Conservation (phyloP, 2,797 vertebrate species). For the Peromyscus attwateri region DNA sequence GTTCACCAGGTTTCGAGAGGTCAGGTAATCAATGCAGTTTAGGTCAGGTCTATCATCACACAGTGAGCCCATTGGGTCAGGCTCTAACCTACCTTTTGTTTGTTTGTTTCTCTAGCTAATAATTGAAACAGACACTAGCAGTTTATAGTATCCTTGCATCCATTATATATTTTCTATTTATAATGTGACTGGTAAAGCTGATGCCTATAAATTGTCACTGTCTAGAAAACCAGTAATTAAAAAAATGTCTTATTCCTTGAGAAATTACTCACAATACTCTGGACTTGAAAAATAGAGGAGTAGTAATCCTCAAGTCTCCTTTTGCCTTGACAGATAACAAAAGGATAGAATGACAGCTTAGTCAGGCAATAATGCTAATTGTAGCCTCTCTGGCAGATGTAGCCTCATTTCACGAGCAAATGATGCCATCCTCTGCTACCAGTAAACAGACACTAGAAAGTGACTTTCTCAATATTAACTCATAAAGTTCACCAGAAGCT, state of each 20-base stretch:
- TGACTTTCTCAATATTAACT: neutral
- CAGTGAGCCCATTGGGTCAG: neutral
- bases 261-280: neutral
- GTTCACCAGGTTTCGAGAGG: neutral
- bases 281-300: neutral
- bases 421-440: neutral
- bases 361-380: neutral
- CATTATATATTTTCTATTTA: neutral
- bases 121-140: neutral
- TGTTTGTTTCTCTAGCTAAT: neutral
- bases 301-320: neutral
- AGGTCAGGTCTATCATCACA: neutral
- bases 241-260: neutral
- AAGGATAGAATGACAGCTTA: neutral
- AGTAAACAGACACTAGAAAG: neutral
- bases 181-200: neutral
- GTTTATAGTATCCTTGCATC: neutral
- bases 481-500: neutral
- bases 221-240: neutral
- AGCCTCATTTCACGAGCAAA: neutral
- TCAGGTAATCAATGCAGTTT: neutral
- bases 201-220: neutral
- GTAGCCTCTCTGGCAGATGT: neutral
- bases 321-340: neutral
- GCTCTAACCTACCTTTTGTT: neutral